Percentiles rank a stretch among this genome's conserved stretches.
Evolutionary conservation across 2,113 vertebrate genomes (phyloP).

Genomic region (Spizaetus ornatus): DNA sequence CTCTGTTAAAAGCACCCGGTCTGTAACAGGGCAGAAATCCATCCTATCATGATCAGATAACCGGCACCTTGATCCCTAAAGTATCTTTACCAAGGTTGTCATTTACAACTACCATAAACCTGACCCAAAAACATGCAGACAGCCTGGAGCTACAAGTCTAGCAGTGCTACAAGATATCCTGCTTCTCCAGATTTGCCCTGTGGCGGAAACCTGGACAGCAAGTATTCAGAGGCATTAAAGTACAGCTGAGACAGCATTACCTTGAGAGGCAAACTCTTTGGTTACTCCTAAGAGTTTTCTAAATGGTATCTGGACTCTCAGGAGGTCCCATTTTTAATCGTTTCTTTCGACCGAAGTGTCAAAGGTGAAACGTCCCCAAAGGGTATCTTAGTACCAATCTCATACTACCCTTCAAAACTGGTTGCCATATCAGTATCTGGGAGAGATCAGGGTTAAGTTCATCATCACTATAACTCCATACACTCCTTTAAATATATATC

Average conservation of each 20-base stretch:
- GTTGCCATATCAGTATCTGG: neutral
- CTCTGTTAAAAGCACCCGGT: neutral
- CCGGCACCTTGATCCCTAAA: neutral
- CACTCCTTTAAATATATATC: neutral
- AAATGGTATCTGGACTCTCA: neutral
- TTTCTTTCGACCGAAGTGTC: neutral
- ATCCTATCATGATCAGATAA: neutral
- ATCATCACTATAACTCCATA: neutral
- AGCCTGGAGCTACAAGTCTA: conserved; percentile 1
- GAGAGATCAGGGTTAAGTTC: neutral
- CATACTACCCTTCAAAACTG: neutral
- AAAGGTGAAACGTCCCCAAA: neutral
- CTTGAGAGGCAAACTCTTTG: neutral
- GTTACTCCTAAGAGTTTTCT: neutral
- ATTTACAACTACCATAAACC: conserved; percentile 10
- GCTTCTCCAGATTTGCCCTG: neutral
- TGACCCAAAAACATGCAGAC: neutral
- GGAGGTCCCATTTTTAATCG: neutral
- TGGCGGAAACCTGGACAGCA: neutral
- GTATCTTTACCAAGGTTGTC: neutral
- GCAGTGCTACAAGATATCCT: neutral
- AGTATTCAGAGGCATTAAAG: neutral
- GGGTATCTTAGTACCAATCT: neutral
- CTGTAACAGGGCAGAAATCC: neutral
- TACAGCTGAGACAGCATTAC: neutral